Percentiles rank a stretch among this genome's conserved stretches.
phyloP scores from a whole-genome alignment of 2,797 vertebrate genomes.

The Oryzias sinensis region DNA sequence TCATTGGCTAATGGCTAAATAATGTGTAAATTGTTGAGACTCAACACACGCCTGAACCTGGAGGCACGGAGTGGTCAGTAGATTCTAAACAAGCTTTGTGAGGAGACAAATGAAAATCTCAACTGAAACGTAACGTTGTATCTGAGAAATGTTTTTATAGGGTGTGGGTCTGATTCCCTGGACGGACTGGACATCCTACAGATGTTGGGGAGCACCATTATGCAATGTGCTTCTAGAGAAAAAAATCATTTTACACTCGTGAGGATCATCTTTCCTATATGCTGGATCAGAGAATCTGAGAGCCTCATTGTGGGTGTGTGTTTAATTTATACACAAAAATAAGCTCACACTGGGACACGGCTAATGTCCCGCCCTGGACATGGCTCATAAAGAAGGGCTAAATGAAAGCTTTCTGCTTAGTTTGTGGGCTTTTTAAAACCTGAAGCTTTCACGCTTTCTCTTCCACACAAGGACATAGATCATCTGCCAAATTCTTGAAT shows the following conservation, averaged over 20 bases:
- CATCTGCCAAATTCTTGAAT: conserved; percentile 24
- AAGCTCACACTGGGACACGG: conserved; percentile 14
- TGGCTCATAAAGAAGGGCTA: conserved; percentile 38
- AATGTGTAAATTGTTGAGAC: conserved; percentile 64
- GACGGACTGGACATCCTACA: conserved; percentile 19
- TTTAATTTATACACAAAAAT: conserved; percentile 26
- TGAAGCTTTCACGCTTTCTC: conserved; percentile 17
- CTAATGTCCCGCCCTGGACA: conserved; percentile 44
- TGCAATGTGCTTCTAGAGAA: conserved; percentile 36
- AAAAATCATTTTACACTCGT: conserved; percentile 32
- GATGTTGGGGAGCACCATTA: conserved; percentile 32
- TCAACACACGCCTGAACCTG: neutral
- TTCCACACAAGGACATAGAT: neutral
- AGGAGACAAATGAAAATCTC: conserved; percentile 8
- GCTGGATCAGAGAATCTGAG: conserved; percentile 11
- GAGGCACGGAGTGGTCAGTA: conserved; percentile 24
- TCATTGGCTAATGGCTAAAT: conserved; percentile 61
- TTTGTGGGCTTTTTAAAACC: conserved; percentile 43
- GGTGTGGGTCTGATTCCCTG: conserved; percentile 17
- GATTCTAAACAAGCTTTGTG: conserved; percentile 53
- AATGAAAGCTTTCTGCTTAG: conserved; percentile 43
- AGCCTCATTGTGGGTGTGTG: conserved; percentile 4
- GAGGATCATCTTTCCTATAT: conserved; percentile 40
- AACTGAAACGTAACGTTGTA: conserved; percentile 15
- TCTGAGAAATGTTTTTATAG: conserved; percentile 20